Evolutionary conservation across 1,140 invertebrate species (phyloP), one percentile per base, ranked within the genome.

Genomic region (Heliconius eleuchia): DNA sequence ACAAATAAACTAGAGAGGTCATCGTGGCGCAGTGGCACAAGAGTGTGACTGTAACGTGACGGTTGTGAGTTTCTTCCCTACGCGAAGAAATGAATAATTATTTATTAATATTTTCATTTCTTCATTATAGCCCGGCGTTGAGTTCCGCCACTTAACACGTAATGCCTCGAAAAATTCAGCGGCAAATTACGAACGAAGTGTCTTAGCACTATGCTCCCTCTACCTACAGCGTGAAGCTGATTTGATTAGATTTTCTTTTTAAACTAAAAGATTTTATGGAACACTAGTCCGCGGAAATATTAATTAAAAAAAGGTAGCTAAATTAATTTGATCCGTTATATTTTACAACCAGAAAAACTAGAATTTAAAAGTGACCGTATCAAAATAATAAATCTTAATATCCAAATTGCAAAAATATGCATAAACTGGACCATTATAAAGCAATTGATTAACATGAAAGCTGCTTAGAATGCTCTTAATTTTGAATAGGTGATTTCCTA

Each of bases 361-460:
- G 60, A 66, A 66, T 27, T 66, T 30, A 66, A 30, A 66, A 23
- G 27, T 66, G 13, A 66, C 60, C 23, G 60, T 66, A 66, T 30
- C 27, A 66, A 23, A 27, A 66, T 66, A 66, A 66, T 66, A 66
- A 66, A 66, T 66, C 23, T 66, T 66, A 27, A 66, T 66, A 66
- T 66, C 55, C 9, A 30, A 66, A 66, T 66, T 66, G 60, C 60
- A 66, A 66, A 66, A 66, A 66, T 4, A 66, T 66, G 60, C 60
- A 66, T 30, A 66, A 66, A 66, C 60, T 66, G 60, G 60, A 66
- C 70, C 19, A 60, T 71, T 71, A 71, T 77, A 71, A 71, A 71
- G 42, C n/a, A 46, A 71, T 76, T 76, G 66, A 77, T 70, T 72
- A 55, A 77, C 71, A 60, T 30, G 37, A 72, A 72, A 72, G 34